Evolutionary conservation across 1,140 invertebrate species (phyloP).

Genomic region (Protaetia brevitarsis): DNA sequence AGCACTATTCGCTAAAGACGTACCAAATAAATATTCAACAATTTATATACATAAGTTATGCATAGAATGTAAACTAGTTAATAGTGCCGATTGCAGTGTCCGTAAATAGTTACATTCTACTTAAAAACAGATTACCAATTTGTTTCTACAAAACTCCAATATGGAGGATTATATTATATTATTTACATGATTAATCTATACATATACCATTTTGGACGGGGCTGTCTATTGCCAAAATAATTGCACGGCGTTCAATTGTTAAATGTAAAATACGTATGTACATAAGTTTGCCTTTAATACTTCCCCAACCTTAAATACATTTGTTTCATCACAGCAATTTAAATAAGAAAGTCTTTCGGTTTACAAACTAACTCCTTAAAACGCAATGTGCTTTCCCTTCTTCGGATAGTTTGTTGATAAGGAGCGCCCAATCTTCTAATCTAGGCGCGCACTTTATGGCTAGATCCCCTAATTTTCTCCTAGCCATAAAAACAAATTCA

Average conservation of each 20-base stretch:
- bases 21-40: too few relatives aligned
- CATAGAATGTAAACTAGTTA: too few relatives aligned
- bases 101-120: not conserved
- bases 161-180: slow-evolving; percentile 12
- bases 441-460: slow-evolving; percentile 70
- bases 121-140: not conserved
- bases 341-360: not conserved
- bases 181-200: slow-evolving; percentile 6
- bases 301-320: slow-evolving; percentile 16
- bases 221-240: slow-evolving; percentile 24
- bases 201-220: slow-evolving; percentile 5
- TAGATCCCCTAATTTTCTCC: slow-evolving; percentile 67
- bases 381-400: slow-evolving; percentile 65
- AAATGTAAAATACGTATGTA: not conserved
- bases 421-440: slow-evolving; percentile 63
- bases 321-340: slow-evolving; percentile 12
- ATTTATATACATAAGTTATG: too few relatives aligned
- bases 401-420: slow-evolving; percentile 57
- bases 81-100: too few relatives aligned
- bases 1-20: too few relatives aligned
- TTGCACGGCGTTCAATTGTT: too few relatives aligned
- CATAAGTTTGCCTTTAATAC: not conserved
- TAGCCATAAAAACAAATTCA: slow-evolving; percentile 77
- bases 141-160: slow-evolving; percentile 21
- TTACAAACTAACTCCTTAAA: slow-evolving; percentile 48